A percentile compares a stretch with the other conserved stretches of the same genome.
These are phyloP conservation scores for Anguilla pacifica DNA, from an alignment of 2,797 vertebrate genomes.

Conservation along the genomic window DNA sequence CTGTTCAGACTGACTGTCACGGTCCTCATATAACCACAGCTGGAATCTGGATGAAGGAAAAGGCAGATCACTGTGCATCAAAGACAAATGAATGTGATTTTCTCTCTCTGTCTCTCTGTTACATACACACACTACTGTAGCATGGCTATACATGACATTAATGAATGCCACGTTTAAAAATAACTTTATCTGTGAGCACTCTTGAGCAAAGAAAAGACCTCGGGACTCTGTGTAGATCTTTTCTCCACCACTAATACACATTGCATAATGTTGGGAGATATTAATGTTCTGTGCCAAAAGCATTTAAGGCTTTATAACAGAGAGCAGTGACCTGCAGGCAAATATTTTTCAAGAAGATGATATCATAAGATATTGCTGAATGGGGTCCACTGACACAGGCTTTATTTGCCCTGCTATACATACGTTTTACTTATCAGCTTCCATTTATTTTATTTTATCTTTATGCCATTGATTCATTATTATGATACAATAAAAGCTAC, in stretches of 20 bases:
- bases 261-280: conserved; percentile 70
- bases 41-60: conserved; percentile 31
- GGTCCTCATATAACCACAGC: conserved; percentile 27
- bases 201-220: background rate
- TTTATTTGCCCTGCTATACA: conserved; percentile 49
- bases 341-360: conserved; percentile 80
- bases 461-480: conserved; percentile 79
- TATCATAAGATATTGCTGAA: conserved; percentile 73
- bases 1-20: conserved; percentile 32
- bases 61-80: conserved; percentile 36
- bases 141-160: conserved; percentile 20
- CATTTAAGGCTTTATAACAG: conserved; percentile 38
- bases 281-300: conserved; percentile 76
- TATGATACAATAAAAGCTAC: conserved; percentile 87
- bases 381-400: conserved; percentile 39
- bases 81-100: conserved; percentile 11
- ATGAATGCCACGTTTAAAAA: background rate
- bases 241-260: conserved; percentile 59
- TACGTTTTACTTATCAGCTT: conserved; percentile 77
- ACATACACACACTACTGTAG: background rate
- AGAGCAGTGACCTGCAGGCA: conserved; percentile 75
- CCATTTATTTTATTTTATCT: conserved; percentile 86
- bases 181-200: background rate
- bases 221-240: conserved; percentile 38
- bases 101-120: conserved; percentile 28